Percentiles rank a stretch among this genome's conserved stretches.
Conservation (phyloP, 1,140 invertebrate species). For the Anastatus disparis region DNA sequence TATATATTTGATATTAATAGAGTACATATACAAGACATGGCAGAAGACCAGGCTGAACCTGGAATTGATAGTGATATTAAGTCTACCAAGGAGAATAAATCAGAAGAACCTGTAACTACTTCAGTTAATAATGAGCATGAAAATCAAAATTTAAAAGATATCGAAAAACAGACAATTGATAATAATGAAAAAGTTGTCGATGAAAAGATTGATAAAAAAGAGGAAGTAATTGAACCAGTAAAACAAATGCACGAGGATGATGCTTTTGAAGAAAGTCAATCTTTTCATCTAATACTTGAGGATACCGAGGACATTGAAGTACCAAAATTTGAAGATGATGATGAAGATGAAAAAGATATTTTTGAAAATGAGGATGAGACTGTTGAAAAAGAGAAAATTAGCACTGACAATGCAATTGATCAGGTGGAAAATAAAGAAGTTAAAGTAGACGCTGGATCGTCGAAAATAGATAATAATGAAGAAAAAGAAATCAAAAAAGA, state of each 20-base stretch:
- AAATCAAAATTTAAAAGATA: no score
- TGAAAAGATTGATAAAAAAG: no score
- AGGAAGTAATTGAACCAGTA: no score
- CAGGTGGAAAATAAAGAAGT: neutral
- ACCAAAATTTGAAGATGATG: neutral
- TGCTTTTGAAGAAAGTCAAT: constrained; percentile 13
- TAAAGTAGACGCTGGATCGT: neutral
- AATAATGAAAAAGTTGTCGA: no score
- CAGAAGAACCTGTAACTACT: no score
- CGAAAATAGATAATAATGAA: neutral
- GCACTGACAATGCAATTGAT: neutral
- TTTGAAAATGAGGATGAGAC: neutral
- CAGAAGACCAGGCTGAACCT: neutral
- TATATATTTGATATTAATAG: no score
- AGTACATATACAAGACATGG: no score
- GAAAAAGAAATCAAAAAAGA: neutral
- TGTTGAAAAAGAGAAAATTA: neutral
- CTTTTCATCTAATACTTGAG: constrained; percentile 9
- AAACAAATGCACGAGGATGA: constrained; percentile 13
- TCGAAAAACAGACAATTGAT: no score
- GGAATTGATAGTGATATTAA: neutral
- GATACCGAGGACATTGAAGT: constrained; percentile 15
- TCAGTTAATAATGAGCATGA: no score
- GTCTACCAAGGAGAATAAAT: no score
- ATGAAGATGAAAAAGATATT: constrained; percentile 19